Conservation (phyloP, 2,797 vertebrate species). For the Gobionotothen gibberifrons region DNA sequence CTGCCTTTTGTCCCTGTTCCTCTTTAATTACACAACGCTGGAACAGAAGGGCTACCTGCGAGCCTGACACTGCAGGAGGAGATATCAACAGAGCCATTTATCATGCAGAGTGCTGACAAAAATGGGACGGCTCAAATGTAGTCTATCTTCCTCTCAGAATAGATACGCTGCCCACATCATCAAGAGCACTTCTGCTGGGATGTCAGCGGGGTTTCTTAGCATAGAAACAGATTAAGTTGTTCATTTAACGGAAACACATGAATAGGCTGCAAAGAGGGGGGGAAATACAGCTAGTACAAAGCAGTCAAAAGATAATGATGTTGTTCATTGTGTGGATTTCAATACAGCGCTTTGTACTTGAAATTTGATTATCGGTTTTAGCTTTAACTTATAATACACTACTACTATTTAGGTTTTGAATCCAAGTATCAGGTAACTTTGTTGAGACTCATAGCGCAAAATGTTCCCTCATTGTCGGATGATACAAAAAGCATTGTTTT, state of each 20-base stretch:
- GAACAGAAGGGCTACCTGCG: constrained; percentile 46
- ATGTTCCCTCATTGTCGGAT: background rate
- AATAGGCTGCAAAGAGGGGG: constrained; percentile 24
- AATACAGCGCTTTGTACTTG: background rate
- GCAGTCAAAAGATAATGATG: background rate
- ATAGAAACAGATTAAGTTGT: constrained; percentile 22
- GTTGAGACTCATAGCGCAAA: too few species aligned
- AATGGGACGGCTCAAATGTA: constrained; percentile 50
- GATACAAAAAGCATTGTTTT: background rate
- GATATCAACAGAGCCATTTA: constrained; percentile 65
- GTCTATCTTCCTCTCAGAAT: constrained; percentile 43
- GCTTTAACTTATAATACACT: background rate
- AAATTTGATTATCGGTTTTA: constrained; percentile 4
- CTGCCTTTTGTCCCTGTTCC: constrained; percentile 59
- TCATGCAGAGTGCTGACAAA: constrained; percentile 62
- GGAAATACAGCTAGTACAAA: constrained; percentile 2
- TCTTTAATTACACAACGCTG: constrained; percentile 68
- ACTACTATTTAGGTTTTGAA: background rate
- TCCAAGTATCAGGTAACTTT: too few species aligned
- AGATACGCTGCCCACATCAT: constrained; percentile 45
- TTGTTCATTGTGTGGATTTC: constrained; percentile 13
- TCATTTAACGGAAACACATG: constrained; percentile 1
- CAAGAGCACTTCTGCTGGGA: constrained; percentile 42
- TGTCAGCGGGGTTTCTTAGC: constrained; percentile 22
- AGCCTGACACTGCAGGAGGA: constrained; percentile 40